Evolutionary conservation across 2,113 vertebrate genomes (phyloP).

Genomic region (Puntigrus tetrazona): DNA sequence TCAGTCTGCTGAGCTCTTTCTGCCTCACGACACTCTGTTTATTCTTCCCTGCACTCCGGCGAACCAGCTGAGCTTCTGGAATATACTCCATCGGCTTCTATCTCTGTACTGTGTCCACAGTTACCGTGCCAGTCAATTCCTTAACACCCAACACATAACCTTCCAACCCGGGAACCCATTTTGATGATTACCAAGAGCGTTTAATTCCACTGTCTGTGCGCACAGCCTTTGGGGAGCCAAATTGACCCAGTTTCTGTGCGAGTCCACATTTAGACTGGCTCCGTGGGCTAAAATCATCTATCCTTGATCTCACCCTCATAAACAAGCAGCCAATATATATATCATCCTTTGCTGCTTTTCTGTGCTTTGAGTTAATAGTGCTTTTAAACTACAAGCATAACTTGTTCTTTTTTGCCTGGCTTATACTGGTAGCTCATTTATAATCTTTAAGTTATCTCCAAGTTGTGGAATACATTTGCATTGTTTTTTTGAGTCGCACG

Average conservation of each 20-base stretch:
- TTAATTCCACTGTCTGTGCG: slow-evolving; percentile 71
- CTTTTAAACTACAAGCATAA: neutral
- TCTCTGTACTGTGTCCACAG: neutral
- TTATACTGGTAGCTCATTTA: neutral
- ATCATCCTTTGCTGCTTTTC: slow-evolving; percentile 28
- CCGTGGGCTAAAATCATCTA: slow-evolving; percentile 57
- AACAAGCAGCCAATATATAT: slow-evolving; percentile 43
- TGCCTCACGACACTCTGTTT: slow-evolving; percentile 63
- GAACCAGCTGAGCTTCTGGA: slow-evolving; percentile 65
- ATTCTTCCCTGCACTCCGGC: slow-evolving; percentile 60
- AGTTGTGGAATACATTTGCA: too few species aligned
- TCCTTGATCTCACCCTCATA: slow-evolving; percentile 59
- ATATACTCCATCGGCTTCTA: slow-evolving; percentile 51
- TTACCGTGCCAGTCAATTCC: slow-evolving; percentile 18
- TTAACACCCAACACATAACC: slow-evolving; percentile 59
- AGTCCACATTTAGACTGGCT: slow-evolving; percentile 58
- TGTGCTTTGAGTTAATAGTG: neutral
- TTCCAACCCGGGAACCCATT: slow-evolving; percentile 48
- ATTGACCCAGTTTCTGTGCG: slow-evolving; percentile 75
- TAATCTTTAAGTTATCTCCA: neutral
- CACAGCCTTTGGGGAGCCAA: slow-evolving; percentile 72
- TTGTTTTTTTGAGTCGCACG: too few species aligned
- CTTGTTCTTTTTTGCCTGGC: neutral
- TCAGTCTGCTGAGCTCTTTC: slow-evolving; percentile 43
- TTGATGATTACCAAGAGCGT: slow-evolving; percentile 72